These are phyloP conservation scores for Cheilosia grossa DNA, from an alignment of 2,888 invertebrate genomes.

Conservation along the genomic window DNA sequence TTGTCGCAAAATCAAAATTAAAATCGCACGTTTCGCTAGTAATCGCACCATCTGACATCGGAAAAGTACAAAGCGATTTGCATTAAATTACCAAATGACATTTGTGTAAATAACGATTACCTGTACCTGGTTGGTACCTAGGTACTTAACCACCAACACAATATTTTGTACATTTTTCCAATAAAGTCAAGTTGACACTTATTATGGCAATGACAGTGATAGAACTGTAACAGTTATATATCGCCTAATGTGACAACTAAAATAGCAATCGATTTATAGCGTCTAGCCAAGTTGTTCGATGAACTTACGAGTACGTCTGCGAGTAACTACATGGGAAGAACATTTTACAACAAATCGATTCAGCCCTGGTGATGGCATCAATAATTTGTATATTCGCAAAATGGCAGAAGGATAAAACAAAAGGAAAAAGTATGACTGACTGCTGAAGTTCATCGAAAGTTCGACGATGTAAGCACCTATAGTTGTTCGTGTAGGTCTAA, in stretches of 20 bases:
- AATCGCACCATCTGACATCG: no score
- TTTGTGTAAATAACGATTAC: no score
- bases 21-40: no score
- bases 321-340: background rate
- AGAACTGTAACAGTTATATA: constrained; percentile 10
- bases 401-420: background rate
- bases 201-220: background rate
- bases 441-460: background rate
- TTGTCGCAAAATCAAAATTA: no score
- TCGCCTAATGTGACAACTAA: constrained; percentile 1
- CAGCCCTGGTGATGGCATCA: background rate
- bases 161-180: background rate
- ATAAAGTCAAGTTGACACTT: background rate
- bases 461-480: background rate
- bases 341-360: background rate
- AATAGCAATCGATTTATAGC: constrained; percentile 20
- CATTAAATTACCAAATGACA: no score
- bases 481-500: no score
- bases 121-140: no score
- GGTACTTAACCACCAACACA: background rate
- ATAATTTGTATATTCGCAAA: constrained; percentile 14
- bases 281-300: constrained; percentile 40
- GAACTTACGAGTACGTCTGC: background rate
- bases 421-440: background rate
- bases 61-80: no score